Conservation (phyloP, 2,797 vertebrate species). For the Rallus crepitans region DNA sequence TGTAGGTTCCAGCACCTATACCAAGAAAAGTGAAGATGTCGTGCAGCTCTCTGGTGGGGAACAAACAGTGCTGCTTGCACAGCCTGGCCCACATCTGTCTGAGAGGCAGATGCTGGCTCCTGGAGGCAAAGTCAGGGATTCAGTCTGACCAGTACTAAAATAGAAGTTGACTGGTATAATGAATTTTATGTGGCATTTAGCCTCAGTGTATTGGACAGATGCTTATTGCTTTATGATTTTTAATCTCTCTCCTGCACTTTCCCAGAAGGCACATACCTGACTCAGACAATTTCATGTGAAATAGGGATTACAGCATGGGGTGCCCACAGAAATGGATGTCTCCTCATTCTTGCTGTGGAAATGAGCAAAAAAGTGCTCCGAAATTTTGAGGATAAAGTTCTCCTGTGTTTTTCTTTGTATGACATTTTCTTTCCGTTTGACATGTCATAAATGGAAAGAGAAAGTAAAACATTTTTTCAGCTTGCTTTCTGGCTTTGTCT, state of each 20-base stretch:
- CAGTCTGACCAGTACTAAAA: neutral
- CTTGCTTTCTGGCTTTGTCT: neutral
- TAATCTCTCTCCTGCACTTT: neutral
- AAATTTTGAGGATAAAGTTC: neutral
- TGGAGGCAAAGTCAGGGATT: neutral
- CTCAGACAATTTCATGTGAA: neutral
- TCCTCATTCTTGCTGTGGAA: neutral
- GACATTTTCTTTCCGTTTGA: neutral
- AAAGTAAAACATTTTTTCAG: neutral
- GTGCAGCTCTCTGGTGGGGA: too few species aligned
- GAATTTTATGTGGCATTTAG: neutral
- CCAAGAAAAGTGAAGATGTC: accelerated
- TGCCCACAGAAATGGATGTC: neutral
- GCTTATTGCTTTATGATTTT: neutral
- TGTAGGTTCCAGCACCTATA: neutral
- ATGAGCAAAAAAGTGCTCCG: neutral
- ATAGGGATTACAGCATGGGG: neutral
- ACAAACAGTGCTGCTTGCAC: neutral
- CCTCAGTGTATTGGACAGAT: neutral
- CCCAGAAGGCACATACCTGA: neutral
- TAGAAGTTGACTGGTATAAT: neutral
- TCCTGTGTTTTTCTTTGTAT: neutral
- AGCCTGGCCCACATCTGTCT: too few species aligned
- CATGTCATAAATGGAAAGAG: neutral
- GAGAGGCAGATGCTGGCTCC: too few species aligned